Evolutionary conservation across 2,888 invertebrate genomes (phyloP).

Genomic region (Coleophora deauratella): DNA sequence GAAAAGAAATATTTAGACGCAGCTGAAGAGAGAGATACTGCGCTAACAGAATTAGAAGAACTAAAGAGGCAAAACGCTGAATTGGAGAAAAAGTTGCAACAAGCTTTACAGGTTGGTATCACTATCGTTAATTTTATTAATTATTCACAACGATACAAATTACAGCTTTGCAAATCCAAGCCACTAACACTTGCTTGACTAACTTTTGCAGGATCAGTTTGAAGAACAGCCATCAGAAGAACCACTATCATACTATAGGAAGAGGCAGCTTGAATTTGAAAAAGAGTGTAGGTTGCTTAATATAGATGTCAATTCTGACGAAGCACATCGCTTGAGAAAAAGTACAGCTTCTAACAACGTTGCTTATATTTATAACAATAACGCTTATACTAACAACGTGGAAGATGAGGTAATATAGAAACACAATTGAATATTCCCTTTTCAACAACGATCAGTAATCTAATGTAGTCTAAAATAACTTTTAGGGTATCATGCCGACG

Average conservation of each 20-base stretch:
- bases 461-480: conserved; percentile 7
- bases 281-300: conserved; percentile 64
- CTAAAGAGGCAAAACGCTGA: conserved; percentile 83
- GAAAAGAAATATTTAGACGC: conserved; percentile 85
- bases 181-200: conserved; percentile 24
- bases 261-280: conserved; percentile 60
- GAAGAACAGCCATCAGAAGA: conserved; percentile 50
- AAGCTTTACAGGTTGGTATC: conserved; percentile 73
- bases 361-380: conserved; percentile 22
- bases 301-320: conserved; percentile 53
- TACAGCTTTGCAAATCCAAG: conserved; percentile 7
- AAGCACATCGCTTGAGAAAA: conserved; percentile 47
- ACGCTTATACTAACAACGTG: conserved; percentile 33
- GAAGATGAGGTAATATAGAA: conserved; percentile 25
- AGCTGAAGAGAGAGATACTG: conserved; percentile 83
- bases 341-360: conserved; percentile 44
- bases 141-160: not conserved
- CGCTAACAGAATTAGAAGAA: conserved; percentile 85
- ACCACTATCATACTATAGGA: conserved; percentile 63
- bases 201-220: conserved; percentile 49
- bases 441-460: too few species aligned
- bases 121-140: not conserved
- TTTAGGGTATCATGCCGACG: conserved; percentile 65
- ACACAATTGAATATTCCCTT: too few species aligned
- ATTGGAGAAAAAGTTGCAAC: conserved; percentile 84